phyloP scores from a whole-genome alignment of 2,888 invertebrate species.

The Coenonympha glycerion region DNA sequence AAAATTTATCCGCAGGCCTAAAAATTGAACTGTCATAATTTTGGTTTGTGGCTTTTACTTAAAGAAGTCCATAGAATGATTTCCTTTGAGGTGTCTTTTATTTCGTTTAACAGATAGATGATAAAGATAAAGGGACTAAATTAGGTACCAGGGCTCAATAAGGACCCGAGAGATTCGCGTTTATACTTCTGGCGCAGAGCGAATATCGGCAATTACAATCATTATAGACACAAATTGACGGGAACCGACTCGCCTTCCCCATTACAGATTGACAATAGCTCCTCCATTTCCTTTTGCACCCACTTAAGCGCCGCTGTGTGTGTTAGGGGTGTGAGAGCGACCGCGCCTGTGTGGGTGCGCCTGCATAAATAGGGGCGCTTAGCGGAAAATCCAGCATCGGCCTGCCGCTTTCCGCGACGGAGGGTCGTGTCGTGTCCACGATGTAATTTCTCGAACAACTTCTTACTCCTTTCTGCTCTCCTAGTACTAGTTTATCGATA shows the following conservation, averaged over 20 bases:
- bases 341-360: constrained; percentile 34
- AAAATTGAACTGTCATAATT: too few species aligned
- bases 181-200: constrained; percentile 29
- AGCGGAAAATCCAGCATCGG: constrained; percentile 47
- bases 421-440: constrained; percentile 44
- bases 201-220: constrained; percentile 62
- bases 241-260: constrained; percentile 64
- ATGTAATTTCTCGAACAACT: constrained; percentile 52
- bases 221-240: constrained; percentile 63
- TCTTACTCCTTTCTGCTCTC: constrained; percentile 47
- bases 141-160: constrained; percentile 27
- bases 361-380: constrained; percentile 47
- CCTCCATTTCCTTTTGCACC: constrained; percentile 61
- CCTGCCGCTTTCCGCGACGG: constrained; percentile 50
- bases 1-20: too few species aligned
- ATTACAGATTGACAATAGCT: constrained; percentile 66
- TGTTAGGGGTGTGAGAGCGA: constrained; percentile 29
- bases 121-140: constrained; percentile 12
- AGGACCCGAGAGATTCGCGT: constrained; percentile 24
- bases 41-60: too few species aligned
- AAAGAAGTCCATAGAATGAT: background rate
- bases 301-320: constrained; percentile 47
- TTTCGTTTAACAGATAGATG: constrained; percentile 9
- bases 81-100: background rate
- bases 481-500: constrained; percentile 49